Conservation (phyloP, 1,140 invertebrate species). For the Drosophila tsacasi region DNA sequence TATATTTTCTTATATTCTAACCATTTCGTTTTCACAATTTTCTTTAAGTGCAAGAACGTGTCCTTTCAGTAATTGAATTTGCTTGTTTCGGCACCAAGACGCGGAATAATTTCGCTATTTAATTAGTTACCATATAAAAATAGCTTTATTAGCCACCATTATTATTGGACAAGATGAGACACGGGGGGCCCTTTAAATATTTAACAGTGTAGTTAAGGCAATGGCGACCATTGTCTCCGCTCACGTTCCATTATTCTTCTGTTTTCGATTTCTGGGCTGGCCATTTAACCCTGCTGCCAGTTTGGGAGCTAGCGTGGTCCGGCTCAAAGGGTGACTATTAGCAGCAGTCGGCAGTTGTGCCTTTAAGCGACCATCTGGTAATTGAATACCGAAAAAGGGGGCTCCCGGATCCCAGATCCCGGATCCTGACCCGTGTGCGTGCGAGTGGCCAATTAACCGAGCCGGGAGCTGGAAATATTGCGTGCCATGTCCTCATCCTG, state of each 20-base stretch:
- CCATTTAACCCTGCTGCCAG: constrained; percentile 34
- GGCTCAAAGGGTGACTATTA: constrained; percentile 73
- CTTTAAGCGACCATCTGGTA: constrained; percentile 55
- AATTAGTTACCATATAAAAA: constrained; percentile 60
- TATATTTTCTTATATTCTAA: neutral
- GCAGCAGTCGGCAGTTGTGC: constrained; percentile 54
- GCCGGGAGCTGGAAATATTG: constrained; percentile 46
- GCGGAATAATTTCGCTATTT: constrained; percentile 52
- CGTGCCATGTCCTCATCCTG: constrained; percentile 59
- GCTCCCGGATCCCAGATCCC: constrained; percentile 1
- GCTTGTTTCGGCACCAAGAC: constrained; percentile 19
- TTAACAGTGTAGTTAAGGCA: constrained; percentile 29
- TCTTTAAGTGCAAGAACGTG: constrained; percentile 8
- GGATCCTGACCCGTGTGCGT: constrained; percentile 54
- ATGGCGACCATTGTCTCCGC: constrained; percentile 15
- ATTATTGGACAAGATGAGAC: neutral
- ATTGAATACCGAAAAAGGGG: constrained; percentile 72
- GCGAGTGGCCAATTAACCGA: constrained; percentile 63
- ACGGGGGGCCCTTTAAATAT: constrained; percentile 37
- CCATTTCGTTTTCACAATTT: neutral
- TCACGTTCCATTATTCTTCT: constrained; percentile 28
- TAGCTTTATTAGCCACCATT: constrained; percentile 58
- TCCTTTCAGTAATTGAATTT: constrained; percentile 55
- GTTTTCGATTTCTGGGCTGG: constrained; percentile 43
- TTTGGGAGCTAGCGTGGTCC: constrained; percentile 52